phyloP scores from a whole-genome alignment of 2,113 vertebrate species.

The Chaenogobius annularis region DNA sequence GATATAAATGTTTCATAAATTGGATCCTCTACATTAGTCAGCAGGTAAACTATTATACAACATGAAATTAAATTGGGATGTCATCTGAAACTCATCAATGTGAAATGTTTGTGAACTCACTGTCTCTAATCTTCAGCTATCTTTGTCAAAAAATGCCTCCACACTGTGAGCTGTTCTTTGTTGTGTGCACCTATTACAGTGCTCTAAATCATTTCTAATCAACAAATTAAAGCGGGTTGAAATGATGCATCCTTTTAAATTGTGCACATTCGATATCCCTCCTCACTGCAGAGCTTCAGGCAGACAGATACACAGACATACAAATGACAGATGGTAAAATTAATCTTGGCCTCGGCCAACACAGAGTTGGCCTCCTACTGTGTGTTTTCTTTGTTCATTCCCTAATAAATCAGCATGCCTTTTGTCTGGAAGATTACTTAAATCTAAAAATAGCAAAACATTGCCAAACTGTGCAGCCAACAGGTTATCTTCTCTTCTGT shows the following conservation, averaged over 20 bases:
- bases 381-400: constrained; percentile 8
- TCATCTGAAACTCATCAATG: background rate
- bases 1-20: too few species aligned
- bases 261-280: background rate
- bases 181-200: background rate
- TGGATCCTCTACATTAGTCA: background rate
- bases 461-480: constrained; percentile 25
- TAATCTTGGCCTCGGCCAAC: constrained; percentile 14
- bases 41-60: too few species aligned
- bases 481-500: constrained; percentile 43
- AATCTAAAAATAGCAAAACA: constrained; percentile 37
- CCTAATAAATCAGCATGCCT: constrained; percentile 21
- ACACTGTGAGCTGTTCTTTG: background rate
- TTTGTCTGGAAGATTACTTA: constrained; percentile 33
- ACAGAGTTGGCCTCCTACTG: constrained; percentile 21
- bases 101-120: background rate
- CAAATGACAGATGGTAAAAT: constrained; percentile 37
- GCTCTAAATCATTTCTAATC: background rate
- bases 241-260: background rate
- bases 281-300: background rate
- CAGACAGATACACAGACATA: constrained; percentile 23
- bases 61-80: background rate
- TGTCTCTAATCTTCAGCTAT: background rate
- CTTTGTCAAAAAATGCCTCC: constrained; percentile 3
- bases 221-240: background rate